Conservation (phyloP, 1,140 invertebrate species). For the Maconellicoccus hirsutus region DNA sequence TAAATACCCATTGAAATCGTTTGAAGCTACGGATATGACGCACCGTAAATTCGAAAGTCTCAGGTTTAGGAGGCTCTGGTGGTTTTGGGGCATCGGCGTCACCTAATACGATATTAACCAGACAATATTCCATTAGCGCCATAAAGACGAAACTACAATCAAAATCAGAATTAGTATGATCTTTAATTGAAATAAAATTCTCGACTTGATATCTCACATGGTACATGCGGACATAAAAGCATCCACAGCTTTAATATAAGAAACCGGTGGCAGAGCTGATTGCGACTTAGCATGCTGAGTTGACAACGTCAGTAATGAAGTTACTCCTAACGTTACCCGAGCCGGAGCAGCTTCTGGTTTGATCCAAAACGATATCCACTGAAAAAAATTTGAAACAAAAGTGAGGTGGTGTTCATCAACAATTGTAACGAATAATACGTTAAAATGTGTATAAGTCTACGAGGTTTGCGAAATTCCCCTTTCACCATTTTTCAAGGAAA, state of each 20-base stretch:
- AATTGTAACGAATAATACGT: background rate
- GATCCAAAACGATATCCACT: conserved; percentile 88
- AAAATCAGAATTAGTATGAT: background rate
- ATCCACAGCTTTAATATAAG: conserved; percentile 80
- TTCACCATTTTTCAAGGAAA: background rate
- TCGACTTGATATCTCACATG: conserved; percentile 40
- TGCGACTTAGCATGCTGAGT: conserved; percentile 86
- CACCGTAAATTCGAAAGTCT: conserved; percentile 26
- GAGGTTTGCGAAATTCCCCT: background rate
- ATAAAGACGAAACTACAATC: conserved; percentile 68
- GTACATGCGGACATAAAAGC: conserved; percentile 87
- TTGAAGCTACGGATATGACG: background rate
- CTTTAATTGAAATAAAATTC: background rate
- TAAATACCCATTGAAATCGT: too few relatives aligned
- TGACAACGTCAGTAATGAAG: conserved; percentile 75
- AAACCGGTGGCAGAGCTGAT: conserved; percentile 74
- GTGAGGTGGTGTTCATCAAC: background rate
- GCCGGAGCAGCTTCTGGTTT: conserved; percentile 79
- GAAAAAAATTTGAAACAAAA: conserved; percentile 11
- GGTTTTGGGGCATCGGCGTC: conserved; percentile 39
- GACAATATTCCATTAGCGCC: conserved; percentile 85
- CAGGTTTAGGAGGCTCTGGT: conserved; percentile 28
- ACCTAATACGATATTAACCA: conserved; percentile 78
- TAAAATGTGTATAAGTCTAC: background rate
- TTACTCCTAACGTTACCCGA: conserved; percentile 78